These are phyloP conservation scores for Dreissena polymorpha DNA, from an alignment of 1,140 invertebrate genomes.

Conservation along the genomic window DNA sequence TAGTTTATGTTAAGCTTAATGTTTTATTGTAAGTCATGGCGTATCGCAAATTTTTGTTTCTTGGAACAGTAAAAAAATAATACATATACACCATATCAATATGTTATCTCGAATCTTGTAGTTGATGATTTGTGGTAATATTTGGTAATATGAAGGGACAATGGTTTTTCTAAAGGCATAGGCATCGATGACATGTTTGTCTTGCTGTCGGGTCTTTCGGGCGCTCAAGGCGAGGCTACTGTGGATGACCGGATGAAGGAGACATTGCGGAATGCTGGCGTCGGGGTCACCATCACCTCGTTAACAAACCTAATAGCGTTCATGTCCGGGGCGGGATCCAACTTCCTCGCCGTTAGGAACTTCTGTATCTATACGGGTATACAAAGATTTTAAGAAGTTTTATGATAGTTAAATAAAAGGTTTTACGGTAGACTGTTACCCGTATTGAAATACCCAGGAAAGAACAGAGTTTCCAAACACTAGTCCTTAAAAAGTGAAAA, in stretches of 20 bases:
- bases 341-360: conserved; percentile 96
- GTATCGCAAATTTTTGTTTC: too few relatives aligned
- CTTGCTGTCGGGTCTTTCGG: conserved; percentile 87
- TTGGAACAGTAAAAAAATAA: too few relatives aligned
- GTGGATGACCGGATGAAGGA: conserved; percentile 92
- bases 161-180: conserved; percentile 85
- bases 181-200: conserved; percentile 98
- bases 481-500: too few relatives aligned
- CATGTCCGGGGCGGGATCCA: conserved; percentile 95
- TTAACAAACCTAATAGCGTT: conserved; percentile 97
- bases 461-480: background rate
- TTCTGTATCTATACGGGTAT: conserved; percentile 97
- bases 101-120: too few relatives aligned
- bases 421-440: background rate
- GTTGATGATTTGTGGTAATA: too few relatives aligned
- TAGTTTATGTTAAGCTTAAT: too few relatives aligned
- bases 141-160: too few relatives aligned
- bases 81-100: too few relatives aligned
- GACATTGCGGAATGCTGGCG: conserved; percentile 94
- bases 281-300: conserved; percentile 97
- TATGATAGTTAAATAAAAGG: background rate
- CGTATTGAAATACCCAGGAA: background rate
- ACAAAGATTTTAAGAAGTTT: background rate
- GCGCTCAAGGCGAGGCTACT: conserved; percentile 76
- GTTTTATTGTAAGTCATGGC: too few relatives aligned